Conservation (phyloP, 2,797 vertebrate species). For the Cuculus canorus region DNA sequence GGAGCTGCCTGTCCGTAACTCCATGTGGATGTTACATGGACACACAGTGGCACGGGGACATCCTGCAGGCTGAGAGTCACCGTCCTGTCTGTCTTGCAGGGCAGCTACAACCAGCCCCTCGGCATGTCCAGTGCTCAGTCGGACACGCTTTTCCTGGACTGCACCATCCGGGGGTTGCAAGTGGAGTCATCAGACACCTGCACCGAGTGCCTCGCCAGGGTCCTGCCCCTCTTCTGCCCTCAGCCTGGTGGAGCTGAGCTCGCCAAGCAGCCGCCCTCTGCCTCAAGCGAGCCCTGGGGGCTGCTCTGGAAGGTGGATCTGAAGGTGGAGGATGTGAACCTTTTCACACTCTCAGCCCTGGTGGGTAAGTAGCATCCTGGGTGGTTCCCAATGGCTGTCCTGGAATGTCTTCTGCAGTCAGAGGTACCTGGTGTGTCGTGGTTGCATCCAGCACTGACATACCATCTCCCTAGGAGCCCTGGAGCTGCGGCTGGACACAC, state of each 20-base stretch:
- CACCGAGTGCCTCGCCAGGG: conserved; percentile 89
- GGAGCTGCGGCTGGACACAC: conserved; percentile 86
- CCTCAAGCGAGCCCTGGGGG: conserved; percentile 64
- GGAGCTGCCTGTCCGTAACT: too few relatives aligned
- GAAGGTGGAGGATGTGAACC: conserved; percentile 90
- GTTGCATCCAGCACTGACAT: neutral
- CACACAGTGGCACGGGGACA: fast-evolving
- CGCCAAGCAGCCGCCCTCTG: neutral
- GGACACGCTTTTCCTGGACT: conserved; percentile 86
- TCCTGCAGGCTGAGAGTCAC: neutral
- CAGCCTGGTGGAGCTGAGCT: neutral
- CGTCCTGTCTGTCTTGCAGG: conserved; percentile 73
- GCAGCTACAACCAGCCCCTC: conserved; percentile 87
- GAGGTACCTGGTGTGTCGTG: neutral
- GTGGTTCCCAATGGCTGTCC: conserved; percentile 3
- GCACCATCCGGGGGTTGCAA: conserved; percentile 90
- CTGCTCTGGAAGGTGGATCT: conserved; percentile 90
- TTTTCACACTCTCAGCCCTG: conserved; percentile 89
- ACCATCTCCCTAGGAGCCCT: conserved; percentile 83
- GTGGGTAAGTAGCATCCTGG: conserved; percentile 86
- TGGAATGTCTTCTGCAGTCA: fast-evolving
- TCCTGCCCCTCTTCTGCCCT: conserved; percentile 81
- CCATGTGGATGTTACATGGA: fast-evolving
- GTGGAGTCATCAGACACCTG: conserved; percentile 93
- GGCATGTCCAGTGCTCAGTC: conserved; percentile 76